Base-by-base conservation (phyloP, 2,113 vertebrate species). In the Misgurnus anguillicaudatus region DNA sequence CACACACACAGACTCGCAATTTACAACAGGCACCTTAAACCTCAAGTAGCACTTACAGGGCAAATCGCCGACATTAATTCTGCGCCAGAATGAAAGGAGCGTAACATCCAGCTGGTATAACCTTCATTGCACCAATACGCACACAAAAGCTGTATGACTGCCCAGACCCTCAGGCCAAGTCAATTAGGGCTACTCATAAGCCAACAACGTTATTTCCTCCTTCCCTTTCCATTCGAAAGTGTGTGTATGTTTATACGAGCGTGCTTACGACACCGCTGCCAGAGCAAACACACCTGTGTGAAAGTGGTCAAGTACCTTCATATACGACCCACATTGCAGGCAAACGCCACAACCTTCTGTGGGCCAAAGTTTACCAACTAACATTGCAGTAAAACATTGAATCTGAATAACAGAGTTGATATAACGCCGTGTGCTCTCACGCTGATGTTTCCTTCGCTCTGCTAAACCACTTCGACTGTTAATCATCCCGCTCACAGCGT, bases 41-140 rank as follows among this genome's bases (percentile, higher is more conserved):
- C 62, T 58, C 62, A 55, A 21, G 36, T 31, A 31, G 41, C 53
- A 62, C 57, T 63, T 31, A 1, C 16, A 16, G 41, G 53, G 61
- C 58, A 57, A 75, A 48, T 31, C 71, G 19, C 45, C 55, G 55
- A 38, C 17, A 10, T 42, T 38, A 68, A 60, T 69, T 61, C 84
- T 85, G 78, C 83, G 82, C 84, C 83, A 83, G 51, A 82, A 89
- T 51, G 79, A 82, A 79, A 75, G 57, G 86, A 77, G 55, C 60
- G 48, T 55, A 68, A 78, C 75, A 0, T 67, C 51, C 63, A 67
- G 51, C 63, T 58, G 76, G 38, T 21, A 41, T 63, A 41, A 42
- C 63, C 47, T 65, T 65, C 31, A 62, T 19, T 62, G 13, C 67
- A 58, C 80, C 14, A 19, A 66, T 63, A 62, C 21, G 61, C 57